Evolutionary conservation across 2,797 vertebrate genomes (phyloP), one percentile per base, ranked within the genome.

Genomic region (Orestias chungarensis): DNA sequence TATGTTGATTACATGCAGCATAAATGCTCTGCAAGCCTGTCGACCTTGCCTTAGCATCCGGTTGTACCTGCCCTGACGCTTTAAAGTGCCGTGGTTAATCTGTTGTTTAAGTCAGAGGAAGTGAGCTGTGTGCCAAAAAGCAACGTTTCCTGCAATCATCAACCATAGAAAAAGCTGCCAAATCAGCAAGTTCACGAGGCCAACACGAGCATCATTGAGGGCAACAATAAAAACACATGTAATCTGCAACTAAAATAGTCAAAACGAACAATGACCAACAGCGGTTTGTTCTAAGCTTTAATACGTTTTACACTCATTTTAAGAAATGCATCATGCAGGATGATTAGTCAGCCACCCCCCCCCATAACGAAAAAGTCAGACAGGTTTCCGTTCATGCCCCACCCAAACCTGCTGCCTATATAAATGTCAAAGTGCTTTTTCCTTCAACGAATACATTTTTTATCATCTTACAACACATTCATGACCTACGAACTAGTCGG

Each of bases 81-180:
- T 25, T 25, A 43, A 38, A 49, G 47, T 15, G 33, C 9, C 29
- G 75, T 66, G 79, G 72, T 73, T 80, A 10, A 64, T 52, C 25
- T 75, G 72, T 66, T 81, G 46, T 72, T 73, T 20, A 54, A 65
- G 46, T 67, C 75, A 43, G 78, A 86, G 82, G 87, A 90, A 88
- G 78, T 68, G 74, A 73, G 81, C 54, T n/a, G 46, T 23, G 59
- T 23, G 74, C 44, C 54, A 82, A 81, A 50, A 74, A 20, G 38
- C 66, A 33, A 29, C 68, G 44, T 73, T 88, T 89, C 87, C 87
- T 87, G 78, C 70, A 69, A 82, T 72, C 79, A 77, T 1, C 27
- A 73, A 73, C 49, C 44, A 7, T n/a, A 55, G 29, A 0, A 7
- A n/a, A 75, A 70, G 67, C 77, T 74, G 84, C 76, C 69, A 80